phyloP scores from a whole-genome alignment of 2,888 invertebrate species.

The Tachystola acroxantha region DNA sequence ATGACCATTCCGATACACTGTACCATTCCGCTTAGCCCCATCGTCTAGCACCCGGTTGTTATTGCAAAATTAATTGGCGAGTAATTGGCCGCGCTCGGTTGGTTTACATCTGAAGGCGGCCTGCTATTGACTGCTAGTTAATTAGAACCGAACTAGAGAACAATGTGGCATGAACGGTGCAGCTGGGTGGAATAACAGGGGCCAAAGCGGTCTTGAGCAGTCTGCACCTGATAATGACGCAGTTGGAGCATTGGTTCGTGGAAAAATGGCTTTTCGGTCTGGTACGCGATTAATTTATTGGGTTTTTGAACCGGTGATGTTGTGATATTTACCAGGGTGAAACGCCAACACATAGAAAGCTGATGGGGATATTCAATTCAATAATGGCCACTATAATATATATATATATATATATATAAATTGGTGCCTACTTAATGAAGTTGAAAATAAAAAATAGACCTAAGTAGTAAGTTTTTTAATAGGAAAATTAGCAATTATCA shows the following conservation, averaged over 20 bases:
- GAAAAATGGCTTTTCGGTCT: neutral
- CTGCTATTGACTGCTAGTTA: slow-evolving; percentile 71
- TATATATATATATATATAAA: too few relatives aligned
- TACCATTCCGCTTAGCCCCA: slow-evolving; percentile 9
- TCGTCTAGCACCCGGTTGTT: slow-evolving; percentile 31
- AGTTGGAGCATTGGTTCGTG: neutral
- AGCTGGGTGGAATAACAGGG: slow-evolving; percentile 31
- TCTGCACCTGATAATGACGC: slow-evolving; percentile 2
- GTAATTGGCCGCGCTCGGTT: slow-evolving; percentile 62
- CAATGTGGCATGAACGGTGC: slow-evolving; percentile 45
- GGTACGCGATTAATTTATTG: neutral
- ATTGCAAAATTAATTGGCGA: slow-evolving; percentile 73
- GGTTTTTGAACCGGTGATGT: neutral
- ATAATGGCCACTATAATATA: too few relatives aligned
- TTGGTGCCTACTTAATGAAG: too few relatives aligned
- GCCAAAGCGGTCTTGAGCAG: slow-evolving; percentile 11
- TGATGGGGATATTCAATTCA: too few relatives aligned
- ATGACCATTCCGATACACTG: slow-evolving; percentile 2
- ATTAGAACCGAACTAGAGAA: slow-evolving; percentile 57
- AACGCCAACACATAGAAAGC: too few relatives aligned
- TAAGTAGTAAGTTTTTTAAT: too few relatives aligned
- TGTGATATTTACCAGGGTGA: too few relatives aligned
- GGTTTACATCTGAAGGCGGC: slow-evolving; percentile 60
- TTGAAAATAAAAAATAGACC: too few relatives aligned
- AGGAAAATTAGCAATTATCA: too few relatives aligned